Evolutionary conservation across 2,797 vertebrate genomes (phyloP).

Genomic region (Carcharodon carcharias): DNA sequence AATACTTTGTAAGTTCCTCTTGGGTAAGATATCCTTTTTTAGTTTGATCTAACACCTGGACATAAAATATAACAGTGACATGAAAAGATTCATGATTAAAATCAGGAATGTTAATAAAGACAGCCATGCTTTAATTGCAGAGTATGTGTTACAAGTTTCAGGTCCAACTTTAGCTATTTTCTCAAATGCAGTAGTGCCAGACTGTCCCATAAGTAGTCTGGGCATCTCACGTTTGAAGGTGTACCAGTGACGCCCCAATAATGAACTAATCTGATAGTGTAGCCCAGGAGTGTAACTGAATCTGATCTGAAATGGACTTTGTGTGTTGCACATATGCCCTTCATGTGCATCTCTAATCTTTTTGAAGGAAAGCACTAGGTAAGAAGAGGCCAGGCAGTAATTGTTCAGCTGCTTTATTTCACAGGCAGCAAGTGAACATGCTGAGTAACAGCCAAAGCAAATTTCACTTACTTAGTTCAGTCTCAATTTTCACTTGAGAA

Average conservation of each 20-base stretch:
- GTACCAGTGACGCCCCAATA: neutral
- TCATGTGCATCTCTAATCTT: neutral
- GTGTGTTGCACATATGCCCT: neutral
- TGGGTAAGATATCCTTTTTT: conserved; percentile 73
- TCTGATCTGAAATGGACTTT: neutral
- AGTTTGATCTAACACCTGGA: conserved; percentile 77
- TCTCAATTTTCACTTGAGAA: neutral
- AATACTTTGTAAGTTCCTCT: conserved; percentile 70
- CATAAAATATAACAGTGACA: conserved; percentile 39
- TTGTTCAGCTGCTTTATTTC: neutral
- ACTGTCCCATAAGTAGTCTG: neutral
- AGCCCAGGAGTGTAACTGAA: neutral
- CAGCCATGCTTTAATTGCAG: neutral
- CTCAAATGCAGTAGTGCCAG: neutral
- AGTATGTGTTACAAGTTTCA: neutral
- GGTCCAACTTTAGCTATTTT: neutral
- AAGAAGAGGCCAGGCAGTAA: neutral
- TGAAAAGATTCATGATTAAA: conserved; percentile 38
- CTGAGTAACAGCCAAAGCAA: neutral
- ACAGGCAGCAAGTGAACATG: neutral
- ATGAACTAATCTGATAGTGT: neutral
- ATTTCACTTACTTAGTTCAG: neutral
- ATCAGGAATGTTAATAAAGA: neutral
- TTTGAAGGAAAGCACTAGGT: neutral
- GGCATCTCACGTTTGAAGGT: neutral